Conservation (phyloP, 1,140 invertebrate genomes). For the Monomorium pharaonis region DNA sequence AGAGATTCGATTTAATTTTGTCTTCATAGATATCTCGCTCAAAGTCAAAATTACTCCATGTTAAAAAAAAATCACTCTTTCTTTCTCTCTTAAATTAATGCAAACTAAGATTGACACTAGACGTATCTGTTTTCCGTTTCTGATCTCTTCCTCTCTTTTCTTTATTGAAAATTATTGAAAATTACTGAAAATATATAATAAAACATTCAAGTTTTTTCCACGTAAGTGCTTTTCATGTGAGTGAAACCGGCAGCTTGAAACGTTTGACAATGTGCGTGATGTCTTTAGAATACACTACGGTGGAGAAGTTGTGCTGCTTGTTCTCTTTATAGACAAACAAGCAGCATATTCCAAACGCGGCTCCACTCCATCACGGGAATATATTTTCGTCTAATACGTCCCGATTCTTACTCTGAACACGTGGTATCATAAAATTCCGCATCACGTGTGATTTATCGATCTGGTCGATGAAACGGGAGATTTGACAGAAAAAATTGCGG, state of each 20-base stretch:
- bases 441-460: neutral
- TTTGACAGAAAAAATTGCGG: slow-evolving; percentile 35
- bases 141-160: neutral
- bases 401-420: neutral
- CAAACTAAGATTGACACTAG: neutral
- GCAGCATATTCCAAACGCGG: neutral
- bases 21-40: neutral
- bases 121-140: neutral
- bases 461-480: neutral
- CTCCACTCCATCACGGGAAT: neutral
- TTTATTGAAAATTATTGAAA: slow-evolving; percentile 1
- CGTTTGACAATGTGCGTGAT: neutral
- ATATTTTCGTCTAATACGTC: neutral
- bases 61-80: neutral
- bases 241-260: neutral
- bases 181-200: slow-evolving; percentile 1
- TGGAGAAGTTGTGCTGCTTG: neutral
- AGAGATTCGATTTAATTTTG: neutral
- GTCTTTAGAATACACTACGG: neutral
- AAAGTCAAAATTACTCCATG: neutral
- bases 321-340: slow-evolving; percentile 4
- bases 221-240: neutral
- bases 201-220: neutral
- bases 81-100: neutral
- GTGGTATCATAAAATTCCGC: neutral